phyloP scores from a whole-genome alignment of 2,113 vertebrate genomes.

The Corydoras maculifer region DNA sequence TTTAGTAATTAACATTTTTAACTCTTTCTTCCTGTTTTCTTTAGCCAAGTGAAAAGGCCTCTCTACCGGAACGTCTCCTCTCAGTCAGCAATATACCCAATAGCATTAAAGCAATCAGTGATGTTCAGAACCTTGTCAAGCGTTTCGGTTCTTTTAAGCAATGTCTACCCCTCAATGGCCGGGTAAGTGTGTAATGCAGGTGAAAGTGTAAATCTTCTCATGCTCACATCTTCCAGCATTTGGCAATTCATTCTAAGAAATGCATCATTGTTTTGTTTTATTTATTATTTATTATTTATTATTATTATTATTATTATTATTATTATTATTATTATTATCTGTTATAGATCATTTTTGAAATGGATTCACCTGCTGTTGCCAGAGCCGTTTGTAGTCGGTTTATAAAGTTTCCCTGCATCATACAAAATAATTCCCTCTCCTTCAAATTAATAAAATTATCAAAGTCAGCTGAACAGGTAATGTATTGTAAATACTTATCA shows the following conservation, averaged over 20 bases:
- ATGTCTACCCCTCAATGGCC: constrained; percentile 39
- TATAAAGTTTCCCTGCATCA: constrained; percentile 42
- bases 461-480: constrained; percentile 36
- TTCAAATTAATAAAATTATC: constrained; percentile 38
- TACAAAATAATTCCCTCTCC: constrained; percentile 42
- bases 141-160: constrained; percentile 37
- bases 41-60: constrained; percentile 19
- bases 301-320: background rate
- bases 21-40: background rate
- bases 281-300: too few relatives aligned
- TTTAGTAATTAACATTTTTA: background rate
- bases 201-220: background rate
- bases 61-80: constrained; percentile 43
- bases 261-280: background rate
- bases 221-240: background rate
- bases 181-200: constrained; percentile 30
- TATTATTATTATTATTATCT: background rate
- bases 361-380: constrained; percentile 39
- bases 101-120: constrained; percentile 16
- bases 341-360: constrained; percentile 49
- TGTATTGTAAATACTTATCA: background rate
- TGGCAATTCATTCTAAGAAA: background rate
- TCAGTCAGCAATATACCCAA: constrained; percentile 40
- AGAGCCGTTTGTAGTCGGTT: constrained; percentile 32
- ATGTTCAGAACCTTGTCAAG: constrained; percentile 39